phyloP scores from a whole-genome alignment of 2,888 invertebrate genomes.

The Eupithecia vulgata region DNA sequence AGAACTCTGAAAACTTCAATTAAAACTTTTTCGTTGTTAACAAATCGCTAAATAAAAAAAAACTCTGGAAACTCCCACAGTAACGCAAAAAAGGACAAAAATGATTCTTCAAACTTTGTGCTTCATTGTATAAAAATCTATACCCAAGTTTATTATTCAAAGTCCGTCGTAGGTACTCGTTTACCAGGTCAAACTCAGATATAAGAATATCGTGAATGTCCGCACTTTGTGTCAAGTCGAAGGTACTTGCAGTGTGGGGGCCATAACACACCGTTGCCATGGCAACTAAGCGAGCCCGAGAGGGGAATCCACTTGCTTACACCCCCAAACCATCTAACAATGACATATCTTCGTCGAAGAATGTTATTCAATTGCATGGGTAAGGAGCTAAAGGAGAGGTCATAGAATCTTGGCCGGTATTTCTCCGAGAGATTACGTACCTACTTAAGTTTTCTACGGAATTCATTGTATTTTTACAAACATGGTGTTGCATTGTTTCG shows the following conservation, averaged over 20 bases:
- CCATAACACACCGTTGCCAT: constrained; percentile 78
- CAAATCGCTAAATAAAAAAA: background rate
- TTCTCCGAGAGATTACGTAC: constrained; percentile 19
- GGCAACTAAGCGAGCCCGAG: constrained; percentile 65
- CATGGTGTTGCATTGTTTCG: background rate
- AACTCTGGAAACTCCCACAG: background rate
- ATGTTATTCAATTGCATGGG: constrained; percentile 39
- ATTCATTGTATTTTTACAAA: constrained; percentile 1
- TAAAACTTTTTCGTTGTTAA: background rate
- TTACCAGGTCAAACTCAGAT: constrained; percentile 32
- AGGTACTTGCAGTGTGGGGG: constrained; percentile 71
- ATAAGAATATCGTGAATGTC: constrained; percentile 32
- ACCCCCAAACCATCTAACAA: constrained; percentile 67
- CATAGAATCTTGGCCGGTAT: constrained; percentile 33
- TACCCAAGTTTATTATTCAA: constrained; percentile 12
- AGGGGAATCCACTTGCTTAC: constrained; percentile 63
- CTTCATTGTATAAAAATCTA: background rate
- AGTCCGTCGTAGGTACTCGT: constrained; percentile 8
- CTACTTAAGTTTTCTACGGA: background rate
- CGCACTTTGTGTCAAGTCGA: constrained; percentile 27
- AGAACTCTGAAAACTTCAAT: background rate
- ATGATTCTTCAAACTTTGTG: background rate
- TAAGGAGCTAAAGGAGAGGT: constrained; percentile 25
- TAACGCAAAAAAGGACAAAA: background rate
- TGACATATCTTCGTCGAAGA: constrained; percentile 62